Conservation (phyloP, 2,888 invertebrate genomes). For the Drosophila histrio region DNA sequence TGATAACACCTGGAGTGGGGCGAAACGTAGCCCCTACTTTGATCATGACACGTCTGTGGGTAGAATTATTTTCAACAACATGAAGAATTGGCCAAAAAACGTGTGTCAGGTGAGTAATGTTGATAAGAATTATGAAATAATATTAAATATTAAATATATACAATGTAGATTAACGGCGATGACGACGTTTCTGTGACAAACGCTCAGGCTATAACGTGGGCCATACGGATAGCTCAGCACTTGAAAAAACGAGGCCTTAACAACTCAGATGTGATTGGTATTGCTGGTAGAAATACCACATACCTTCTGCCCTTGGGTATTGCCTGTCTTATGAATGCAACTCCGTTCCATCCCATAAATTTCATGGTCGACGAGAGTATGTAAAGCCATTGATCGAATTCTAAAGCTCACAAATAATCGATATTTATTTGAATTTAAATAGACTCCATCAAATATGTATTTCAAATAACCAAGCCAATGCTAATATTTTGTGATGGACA, state of each 20-base stretch:
- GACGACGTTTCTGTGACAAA: slow-evolving; percentile 69
- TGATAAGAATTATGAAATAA: too few species aligned
- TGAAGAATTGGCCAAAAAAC: slow-evolving; percentile 73
- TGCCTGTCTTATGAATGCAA: slow-evolving; percentile 70
- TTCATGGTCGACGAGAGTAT: slow-evolving; percentile 65
- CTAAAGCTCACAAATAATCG: neutral
- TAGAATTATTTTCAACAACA: slow-evolving; percentile 53
- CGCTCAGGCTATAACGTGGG: slow-evolving; percentile 62
- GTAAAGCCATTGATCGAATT: neutral
- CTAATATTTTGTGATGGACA: slow-evolving; percentile 67
- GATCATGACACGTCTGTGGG: slow-evolving; percentile 64
- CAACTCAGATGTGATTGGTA: slow-evolving; percentile 74
- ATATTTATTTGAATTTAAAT: neutral
- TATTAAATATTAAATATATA: too few species aligned
- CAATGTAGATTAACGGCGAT: slow-evolving; percentile 68
- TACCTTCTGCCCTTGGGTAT: slow-evolving; percentile 72
- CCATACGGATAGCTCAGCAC: slow-evolving; percentile 73
- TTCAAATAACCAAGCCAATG: slow-evolving; percentile 59
- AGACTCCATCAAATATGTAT: slow-evolving; percentile 58
- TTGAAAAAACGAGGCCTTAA: slow-evolving; percentile 67
- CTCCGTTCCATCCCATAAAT: slow-evolving; percentile 72
- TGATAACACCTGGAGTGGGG: slow-evolving; percentile 67
- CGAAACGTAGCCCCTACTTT: slow-evolving; percentile 46
- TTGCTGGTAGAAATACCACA: slow-evolving; percentile 72
- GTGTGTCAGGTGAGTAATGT: slow-evolving; percentile 60